Percentiles rank a stretch among this genome's conserved stretches.
phyloP scores from a whole-genome alignment of 1,140 invertebrate genomes.

The Bathynomus jamesi region DNA sequence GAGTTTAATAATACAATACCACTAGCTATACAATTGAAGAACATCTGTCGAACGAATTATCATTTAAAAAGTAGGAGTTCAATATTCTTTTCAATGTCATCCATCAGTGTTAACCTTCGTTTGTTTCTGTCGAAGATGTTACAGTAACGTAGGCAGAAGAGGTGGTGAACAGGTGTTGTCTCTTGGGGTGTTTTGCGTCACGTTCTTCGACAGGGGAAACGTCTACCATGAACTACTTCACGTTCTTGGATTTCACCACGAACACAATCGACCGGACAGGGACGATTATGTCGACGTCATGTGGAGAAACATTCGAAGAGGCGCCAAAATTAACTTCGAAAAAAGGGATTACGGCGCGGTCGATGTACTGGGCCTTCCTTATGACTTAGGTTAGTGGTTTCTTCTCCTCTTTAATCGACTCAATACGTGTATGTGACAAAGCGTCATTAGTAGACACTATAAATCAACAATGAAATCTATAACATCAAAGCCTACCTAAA shows the following conservation, averaged over 20 bases:
- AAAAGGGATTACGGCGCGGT: background rate
- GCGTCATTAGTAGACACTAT: too few relatives aligned
- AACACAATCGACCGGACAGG: constrained; percentile 10
- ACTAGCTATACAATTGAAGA: too few relatives aligned
- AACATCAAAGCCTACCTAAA: too few relatives aligned
- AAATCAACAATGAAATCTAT: too few relatives aligned
- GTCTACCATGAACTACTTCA: constrained; percentile 10
- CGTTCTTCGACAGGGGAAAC: constrained; percentile 39
- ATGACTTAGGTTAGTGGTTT: background rate
- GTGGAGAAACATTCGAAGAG: constrained; percentile 5
- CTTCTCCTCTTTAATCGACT: too few relatives aligned
- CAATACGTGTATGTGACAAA: too few relatives aligned
- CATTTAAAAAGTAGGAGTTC: too few relatives aligned
- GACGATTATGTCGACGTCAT: background rate
- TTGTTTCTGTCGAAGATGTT: constrained; percentile 39
- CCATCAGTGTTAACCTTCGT: too few relatives aligned
- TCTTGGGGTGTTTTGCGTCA: constrained; percentile 40
- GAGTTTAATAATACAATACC: too few relatives aligned
- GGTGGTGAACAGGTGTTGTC: constrained; percentile 40
- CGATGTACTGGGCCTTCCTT: background rate
- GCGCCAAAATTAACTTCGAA: background rate
- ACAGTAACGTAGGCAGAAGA: constrained; percentile 41
- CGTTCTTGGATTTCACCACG: constrained; percentile 10
- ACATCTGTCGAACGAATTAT: too few relatives aligned
- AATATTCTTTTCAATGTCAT: too few relatives aligned